Evolutionary conservation across 2,797 vertebrate species (phyloP).

Genomic region (Pempheris klunzingeri): DNA sequence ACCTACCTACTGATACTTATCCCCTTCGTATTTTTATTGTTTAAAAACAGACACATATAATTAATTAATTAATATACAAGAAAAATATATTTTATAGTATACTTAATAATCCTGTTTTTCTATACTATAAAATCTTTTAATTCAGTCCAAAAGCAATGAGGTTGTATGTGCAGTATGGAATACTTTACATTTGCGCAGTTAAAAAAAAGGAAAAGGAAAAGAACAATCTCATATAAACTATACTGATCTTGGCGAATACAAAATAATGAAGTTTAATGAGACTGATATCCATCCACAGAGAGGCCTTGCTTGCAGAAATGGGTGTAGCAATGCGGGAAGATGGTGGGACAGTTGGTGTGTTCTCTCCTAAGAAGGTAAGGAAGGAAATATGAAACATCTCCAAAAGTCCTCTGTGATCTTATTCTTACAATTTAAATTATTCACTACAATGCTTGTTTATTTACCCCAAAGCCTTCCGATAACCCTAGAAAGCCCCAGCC

Average conservation of each 20-base stretch:
- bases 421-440: constrained; percentile 6
- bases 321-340: constrained; percentile 98
- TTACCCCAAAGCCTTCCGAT: constrained; percentile 78
- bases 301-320: constrained; percentile 97
- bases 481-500: constrained; percentile 85
- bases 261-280: background rate
- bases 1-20: too few relatives aligned
- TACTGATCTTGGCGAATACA: background rate
- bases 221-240: background rate
- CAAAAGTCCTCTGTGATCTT: constrained; percentile 7
- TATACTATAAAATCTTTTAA: background rate
- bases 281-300: constrained; percentile 83
- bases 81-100: background rate
- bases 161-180: background rate
- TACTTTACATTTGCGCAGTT: background rate
- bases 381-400: constrained; percentile 45
- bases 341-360: constrained; percentile 96
- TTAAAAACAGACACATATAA: background rate
- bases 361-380: constrained; percentile 98
- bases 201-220: background rate
- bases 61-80: background rate
- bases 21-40: background rate
- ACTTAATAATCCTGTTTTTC: background rate
- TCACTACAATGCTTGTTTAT: constrained; percentile 60
- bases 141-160: background rate